Percentiles rank a stretch among this genome's conserved stretches.
Conservation (phyloP, 2,113 vertebrate genomes). For the Anguilla japonica region DNA sequence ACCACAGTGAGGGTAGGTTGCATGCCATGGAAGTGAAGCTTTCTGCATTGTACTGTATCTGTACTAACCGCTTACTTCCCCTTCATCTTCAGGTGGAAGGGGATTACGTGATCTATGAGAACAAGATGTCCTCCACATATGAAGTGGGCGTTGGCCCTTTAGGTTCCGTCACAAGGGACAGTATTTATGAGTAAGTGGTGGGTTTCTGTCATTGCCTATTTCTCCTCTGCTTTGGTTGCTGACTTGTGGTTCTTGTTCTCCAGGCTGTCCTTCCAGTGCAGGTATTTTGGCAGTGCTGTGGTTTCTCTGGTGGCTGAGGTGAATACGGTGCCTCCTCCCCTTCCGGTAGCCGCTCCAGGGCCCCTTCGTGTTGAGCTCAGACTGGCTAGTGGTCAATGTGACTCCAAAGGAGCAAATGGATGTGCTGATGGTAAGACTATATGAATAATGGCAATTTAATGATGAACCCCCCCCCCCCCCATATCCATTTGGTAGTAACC, state of each 20-base stretch:
- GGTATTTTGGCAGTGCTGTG: slow-evolving; percentile 48
- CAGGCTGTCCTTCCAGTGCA: slow-evolving; percentile 59
- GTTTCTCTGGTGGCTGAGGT: slow-evolving; percentile 48
- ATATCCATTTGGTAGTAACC: slow-evolving; percentile 11
- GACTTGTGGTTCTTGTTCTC: slow-evolving; percentile 5
- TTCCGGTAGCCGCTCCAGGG: slow-evolving; percentile 43
- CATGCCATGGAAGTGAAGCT: background rate
- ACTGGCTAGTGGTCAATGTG: slow-evolving; percentile 60
- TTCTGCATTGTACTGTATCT: background rate
- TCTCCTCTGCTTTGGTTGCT: background rate
- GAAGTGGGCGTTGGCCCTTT: slow-evolving; percentile 44
- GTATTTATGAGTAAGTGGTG: slow-evolving; percentile 54
- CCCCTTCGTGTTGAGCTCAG: slow-evolving; percentile 55
- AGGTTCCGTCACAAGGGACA: slow-evolving; percentile 64
- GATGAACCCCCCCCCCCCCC: background rate
- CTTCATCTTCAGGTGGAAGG: slow-evolving; percentile 52
- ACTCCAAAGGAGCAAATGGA: slow-evolving; percentile 44
- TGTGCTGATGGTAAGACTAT: slow-evolving; percentile 57
- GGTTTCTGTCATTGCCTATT: background rate
- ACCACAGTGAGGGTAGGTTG: slow-evolving; percentile 51
- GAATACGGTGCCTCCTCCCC: background rate
- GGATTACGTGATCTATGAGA: slow-evolving; percentile 62
- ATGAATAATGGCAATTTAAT: no score
- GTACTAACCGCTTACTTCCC: background rate
- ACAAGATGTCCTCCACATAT: slow-evolving; percentile 57